Evolutionary conservation across 2,888 invertebrate genomes (phyloP), one percentile per base, ranked within the genome.

Genomic region (Phragmatobia fuliginosa): DNA sequence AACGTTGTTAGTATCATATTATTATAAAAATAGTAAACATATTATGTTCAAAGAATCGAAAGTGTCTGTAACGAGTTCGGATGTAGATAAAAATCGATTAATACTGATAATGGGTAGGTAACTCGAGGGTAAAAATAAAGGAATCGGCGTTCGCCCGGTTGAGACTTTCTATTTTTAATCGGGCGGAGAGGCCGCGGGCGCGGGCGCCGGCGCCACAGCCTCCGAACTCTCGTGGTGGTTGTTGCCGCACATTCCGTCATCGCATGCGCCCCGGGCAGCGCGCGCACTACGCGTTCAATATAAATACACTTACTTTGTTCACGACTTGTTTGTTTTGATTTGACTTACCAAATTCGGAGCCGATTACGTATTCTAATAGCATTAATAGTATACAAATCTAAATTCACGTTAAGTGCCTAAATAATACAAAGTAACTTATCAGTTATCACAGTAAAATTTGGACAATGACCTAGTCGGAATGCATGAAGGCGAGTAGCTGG

Each of bases 101-200:
- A 78, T 85, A 79, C 81, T 84, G 90, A 91, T 93, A 92, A 91
- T 91, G 85, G 87, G 85, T 85, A 85, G 86, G 87, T 90, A 88
- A 87, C 84, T 83, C 83, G 79, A 88, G 92, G 94, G 91, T 91
- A 92, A 93, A 93, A 92, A 91, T 92, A 93, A 93, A 92, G 92
- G 92, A 91, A 86, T 89, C 78, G 80, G 87, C 88, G 88, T 89
- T 90, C 88, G 87, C 86, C 90, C 85, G 90, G 90, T 92, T 92
- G 85, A 85, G 87, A 91, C 95, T 95, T 95, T 95, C 95, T 95
- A 95, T 95, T 95, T 94, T 94, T 94, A 92, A 90, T 90, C 90
- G 89, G 90, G 91, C 87, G 90, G 91, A 90, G 90, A 92, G 93
- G 94, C 91, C 90, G 91, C 88, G 87, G 89, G 87, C 87, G 89